phyloP scores from a whole-genome alignment of 2,888 invertebrate species.

The Selenia dentaria region DNA sequence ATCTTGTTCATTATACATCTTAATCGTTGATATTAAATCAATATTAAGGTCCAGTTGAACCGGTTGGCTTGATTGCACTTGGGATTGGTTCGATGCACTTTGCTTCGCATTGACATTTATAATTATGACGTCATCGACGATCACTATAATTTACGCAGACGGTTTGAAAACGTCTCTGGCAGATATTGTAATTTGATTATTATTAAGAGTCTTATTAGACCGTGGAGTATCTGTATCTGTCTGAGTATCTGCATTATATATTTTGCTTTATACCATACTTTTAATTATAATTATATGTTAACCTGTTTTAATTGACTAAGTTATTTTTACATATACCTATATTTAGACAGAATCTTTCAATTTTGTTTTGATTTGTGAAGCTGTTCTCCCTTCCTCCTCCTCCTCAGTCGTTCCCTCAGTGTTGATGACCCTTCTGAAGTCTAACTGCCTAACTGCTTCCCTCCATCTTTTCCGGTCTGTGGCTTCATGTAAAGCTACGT shows the following conservation, averaged over 20 bases:
- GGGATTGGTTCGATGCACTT: conserved; percentile 47
- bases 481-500: too few relatives aligned
- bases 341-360: too few relatives aligned
- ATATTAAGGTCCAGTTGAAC: conserved; percentile 33
- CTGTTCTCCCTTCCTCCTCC: too few relatives aligned
- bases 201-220: background rate
- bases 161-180: conserved; percentile 5
- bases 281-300: too few relatives aligned
- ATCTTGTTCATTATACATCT: conserved; percentile 29
- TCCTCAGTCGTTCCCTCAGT: too few relatives aligned
- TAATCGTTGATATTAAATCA: conserved; percentile 33
- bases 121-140: conserved; percentile 32
- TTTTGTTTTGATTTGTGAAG: too few relatives aligned
- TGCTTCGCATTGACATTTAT: conserved; percentile 38
- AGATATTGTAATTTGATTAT: conserved; percentile 11
- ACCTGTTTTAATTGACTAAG: too few relatives aligned
- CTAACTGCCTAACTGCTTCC: too few relatives aligned
- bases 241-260: background rate
- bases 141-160: conserved; percentile 9
- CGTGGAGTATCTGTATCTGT: background rate
- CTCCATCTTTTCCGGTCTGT: too few relatives aligned
- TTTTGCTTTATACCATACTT: too few relatives aligned
- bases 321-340: too few relatives aligned
- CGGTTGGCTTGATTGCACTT: conserved; percentile 40
- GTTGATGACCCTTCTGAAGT: too few relatives aligned